Base-by-base conservation (phyloP, 2,888 invertebrate species). In the Nasonovia ribisnigri region DNA sequence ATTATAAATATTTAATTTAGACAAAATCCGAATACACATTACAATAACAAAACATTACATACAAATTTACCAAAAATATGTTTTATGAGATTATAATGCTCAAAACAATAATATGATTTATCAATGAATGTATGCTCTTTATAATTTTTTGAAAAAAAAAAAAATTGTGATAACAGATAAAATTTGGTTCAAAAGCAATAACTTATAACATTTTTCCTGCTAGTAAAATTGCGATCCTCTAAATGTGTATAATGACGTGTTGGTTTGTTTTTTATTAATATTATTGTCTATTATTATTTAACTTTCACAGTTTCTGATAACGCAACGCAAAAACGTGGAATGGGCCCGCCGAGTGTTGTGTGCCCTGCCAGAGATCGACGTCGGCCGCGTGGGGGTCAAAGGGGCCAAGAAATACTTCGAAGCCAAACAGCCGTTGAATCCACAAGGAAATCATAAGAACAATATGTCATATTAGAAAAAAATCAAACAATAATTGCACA, bases 331-430 rank as follows among this genome's bases (percentile, higher is more conserved):
- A 43, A 93, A 93, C 24, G 90, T 84, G 42, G 93, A 93, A 51
- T 93, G 93, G 93, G 93, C 93, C 24, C 93, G 93, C 13, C 90
- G 90, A 42, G 86, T 93, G 4, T 43, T 93, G 16, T 90, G 93
- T n/a, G 57, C 93, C 10, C 20, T 93, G 60, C 93, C 93, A 11
- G 93, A 93, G n/a, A 93, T 93, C 24, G 93, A 93, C 86, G 93
- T 93, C 3, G 93, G 93, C 42, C 93, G 93, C 13, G 93, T 93
- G 4, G 93, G 93, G 26, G 93, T 93, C 43, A 93, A 51, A 93
- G 93, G 93, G 67, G 93, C 93, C 4, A 93, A 93, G 51, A 93
- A 60, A 20, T 93, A 93, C 11, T 93, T 93, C 26, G 93, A 93
- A 90, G 93, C 93, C 51, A 93, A 93, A 48, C 93, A 93, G 16